Evolutionary conservation across 2,797 vertebrate species (phyloP).

Genomic region (Graptemys geographica): DNA sequence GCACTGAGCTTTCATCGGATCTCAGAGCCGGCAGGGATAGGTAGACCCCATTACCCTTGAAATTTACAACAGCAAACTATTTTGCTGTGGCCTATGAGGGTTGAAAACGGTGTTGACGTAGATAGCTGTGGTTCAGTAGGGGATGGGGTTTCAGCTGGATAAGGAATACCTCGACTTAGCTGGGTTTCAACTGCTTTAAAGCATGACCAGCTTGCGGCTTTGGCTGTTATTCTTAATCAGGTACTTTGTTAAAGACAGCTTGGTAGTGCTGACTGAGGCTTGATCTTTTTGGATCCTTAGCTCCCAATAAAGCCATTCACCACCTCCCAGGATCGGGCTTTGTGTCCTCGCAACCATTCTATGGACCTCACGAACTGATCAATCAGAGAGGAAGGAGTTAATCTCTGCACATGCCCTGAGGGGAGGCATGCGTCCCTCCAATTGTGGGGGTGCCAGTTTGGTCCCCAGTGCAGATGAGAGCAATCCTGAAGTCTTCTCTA

Average conservation of each 20-base stretch:
- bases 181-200: not conserved
- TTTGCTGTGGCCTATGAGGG: not conserved
- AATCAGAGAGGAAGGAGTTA: not conserved
- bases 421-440: not conserved
- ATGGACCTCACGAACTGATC: not conserved
- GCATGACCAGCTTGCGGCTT: not conserved
- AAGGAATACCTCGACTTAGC: not conserved
- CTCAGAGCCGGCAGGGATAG: not conserved
- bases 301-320: not conserved
- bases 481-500: not conserved
- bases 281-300: not conserved
- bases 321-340: not conserved
- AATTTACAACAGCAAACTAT: not conserved
- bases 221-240: not conserved
- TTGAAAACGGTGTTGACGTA: not conserved
- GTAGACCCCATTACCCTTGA: not conserved
- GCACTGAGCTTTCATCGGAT: not conserved
- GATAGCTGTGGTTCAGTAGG: not conserved
- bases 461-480: not conserved
- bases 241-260: not conserved
- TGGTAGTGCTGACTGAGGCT: not conserved
- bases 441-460: not conserved
- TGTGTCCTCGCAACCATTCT: not conserved
- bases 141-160: not conserved
- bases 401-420: not conserved